Percentiles rank a stretch among this genome's conserved stretches.
phyloP scores from a whole-genome alignment of 2,888 invertebrate genomes.

The Tridacna gigas region DNA sequence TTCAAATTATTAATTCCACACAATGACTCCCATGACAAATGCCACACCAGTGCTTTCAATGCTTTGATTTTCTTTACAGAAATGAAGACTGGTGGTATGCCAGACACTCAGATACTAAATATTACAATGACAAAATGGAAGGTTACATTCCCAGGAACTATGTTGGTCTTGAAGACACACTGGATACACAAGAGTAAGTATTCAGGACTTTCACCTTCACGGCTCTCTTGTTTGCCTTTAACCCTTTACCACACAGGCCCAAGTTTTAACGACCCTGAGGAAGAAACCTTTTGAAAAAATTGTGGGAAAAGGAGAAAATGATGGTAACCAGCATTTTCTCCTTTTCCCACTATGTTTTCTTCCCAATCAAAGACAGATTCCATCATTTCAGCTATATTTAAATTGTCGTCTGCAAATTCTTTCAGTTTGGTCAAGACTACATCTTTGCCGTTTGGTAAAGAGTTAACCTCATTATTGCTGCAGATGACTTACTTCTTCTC shows the following conservation, averaged over 20 bases:
- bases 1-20: too few species aligned
- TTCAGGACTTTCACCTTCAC: background rate
- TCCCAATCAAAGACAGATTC: too few species aligned
- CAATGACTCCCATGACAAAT: too few species aligned
- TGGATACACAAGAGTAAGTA: constrained; percentile 99
- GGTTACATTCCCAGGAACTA: constrained; percentile 99
- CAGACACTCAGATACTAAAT: constrained; percentile 91
- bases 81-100: constrained; percentile 98
- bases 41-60: background rate
- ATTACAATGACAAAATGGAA: constrained; percentile 91
- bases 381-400: too few species aligned
- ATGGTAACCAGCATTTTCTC: background rate
- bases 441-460: background rate
- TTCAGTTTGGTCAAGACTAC: background rate
- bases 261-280: too few species aligned
- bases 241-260: too few species aligned
- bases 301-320: too few species aligned
- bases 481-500: too few species aligned
- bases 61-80: constrained; percentile 84
- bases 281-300: too few species aligned
- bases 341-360: constrained; percentile 10
- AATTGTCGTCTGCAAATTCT: too few species aligned
- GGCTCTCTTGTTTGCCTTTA: background rate
- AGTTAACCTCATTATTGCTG: background rate
- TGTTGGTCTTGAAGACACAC: constrained; percentile 97